These are phyloP conservation scores for Lamellibrachia columna DNA, from an alignment of 2,888 invertebrate species.

Conservation along the genomic window DNA sequence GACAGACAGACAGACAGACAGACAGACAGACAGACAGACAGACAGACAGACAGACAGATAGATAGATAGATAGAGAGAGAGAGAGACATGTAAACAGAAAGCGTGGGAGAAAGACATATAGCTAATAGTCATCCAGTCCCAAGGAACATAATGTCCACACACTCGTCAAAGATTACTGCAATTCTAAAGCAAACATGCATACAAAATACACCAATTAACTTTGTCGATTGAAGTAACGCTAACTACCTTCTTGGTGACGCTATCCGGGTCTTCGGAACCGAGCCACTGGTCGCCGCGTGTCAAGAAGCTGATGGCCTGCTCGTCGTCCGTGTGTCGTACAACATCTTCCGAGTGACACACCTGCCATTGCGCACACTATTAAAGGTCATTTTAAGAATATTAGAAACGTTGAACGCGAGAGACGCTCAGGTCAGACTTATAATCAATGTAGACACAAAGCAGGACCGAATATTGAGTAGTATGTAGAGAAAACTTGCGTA, in stretches of 20 bases:
- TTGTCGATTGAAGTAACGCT: neutral
- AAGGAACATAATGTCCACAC: neutral
- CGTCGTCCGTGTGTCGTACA: neutral
- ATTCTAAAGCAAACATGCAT: neutral
- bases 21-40: no score
- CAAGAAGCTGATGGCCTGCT: neutral
- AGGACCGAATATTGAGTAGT: neutral
- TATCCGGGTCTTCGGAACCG: slow-evolving; percentile 3
- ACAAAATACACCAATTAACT: neutral
- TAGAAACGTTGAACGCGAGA: neutral
- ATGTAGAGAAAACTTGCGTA: neutral
- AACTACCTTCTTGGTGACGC: neutral
- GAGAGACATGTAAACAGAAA: neutral
- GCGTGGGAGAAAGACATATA: neutral
- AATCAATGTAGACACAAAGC: neutral
- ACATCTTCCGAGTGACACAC: neutral
- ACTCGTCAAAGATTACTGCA: neutral
- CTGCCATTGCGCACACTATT: slow-evolving; percentile 16
- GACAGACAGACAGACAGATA: no score
- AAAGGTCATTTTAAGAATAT: neutral
- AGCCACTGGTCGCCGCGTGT: slow-evolving; percentile 4
- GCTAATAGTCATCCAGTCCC: neutral
- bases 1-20: no score
- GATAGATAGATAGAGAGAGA: no score
- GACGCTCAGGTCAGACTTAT: neutral